Evolutionary conservation across 64 coral and sea anemone species (phyloP).

Genomic region (Montipora cactus): DNA sequence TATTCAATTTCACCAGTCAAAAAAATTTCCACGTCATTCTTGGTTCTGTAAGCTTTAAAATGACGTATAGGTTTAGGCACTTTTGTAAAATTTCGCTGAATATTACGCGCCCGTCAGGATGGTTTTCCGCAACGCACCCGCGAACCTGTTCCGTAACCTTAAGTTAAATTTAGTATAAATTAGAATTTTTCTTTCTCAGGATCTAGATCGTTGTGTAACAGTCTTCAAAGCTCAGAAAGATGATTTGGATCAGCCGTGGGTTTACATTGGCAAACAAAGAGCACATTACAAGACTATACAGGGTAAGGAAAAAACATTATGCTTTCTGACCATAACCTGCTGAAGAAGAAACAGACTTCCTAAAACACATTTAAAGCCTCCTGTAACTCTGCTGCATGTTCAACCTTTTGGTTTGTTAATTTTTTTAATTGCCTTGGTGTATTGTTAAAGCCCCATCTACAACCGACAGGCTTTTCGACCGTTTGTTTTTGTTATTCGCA

Average conservation of each 20-base stretch:
- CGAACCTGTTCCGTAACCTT: too few relatives aligned
- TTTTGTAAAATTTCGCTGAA: too few relatives aligned
- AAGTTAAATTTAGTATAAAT: neutral
- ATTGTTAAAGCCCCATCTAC: neutral
- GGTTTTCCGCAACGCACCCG: too few relatives aligned
- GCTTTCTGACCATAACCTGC: neutral
- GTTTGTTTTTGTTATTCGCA: too few relatives aligned
- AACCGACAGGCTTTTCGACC: too few relatives aligned
- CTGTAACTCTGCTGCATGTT: neutral
- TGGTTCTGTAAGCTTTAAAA: too few relatives aligned
- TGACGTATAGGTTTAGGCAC: too few relatives aligned
- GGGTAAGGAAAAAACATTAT: slow-evolving; percentile 35
- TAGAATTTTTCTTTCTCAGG: slow-evolving; percentile 42
- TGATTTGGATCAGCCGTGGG: slow-evolving; percentile 77
- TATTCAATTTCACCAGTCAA: too few relatives aligned
- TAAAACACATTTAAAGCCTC: neutral
- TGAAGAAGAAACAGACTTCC: neutral
- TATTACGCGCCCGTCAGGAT: too few relatives aligned
- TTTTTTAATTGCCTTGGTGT: neutral
- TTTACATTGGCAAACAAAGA: slow-evolving; percentile 96
- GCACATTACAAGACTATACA: slow-evolving; percentile 94
- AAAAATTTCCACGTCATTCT: too few relatives aligned
- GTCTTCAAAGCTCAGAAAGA: slow-evolving; percentile 82
- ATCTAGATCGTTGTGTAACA: slow-evolving; percentile 94
- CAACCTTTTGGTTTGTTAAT: neutral